Conservation (phyloP, 2,888 invertebrate species). For the Entomobrya multifasciata region DNA sequence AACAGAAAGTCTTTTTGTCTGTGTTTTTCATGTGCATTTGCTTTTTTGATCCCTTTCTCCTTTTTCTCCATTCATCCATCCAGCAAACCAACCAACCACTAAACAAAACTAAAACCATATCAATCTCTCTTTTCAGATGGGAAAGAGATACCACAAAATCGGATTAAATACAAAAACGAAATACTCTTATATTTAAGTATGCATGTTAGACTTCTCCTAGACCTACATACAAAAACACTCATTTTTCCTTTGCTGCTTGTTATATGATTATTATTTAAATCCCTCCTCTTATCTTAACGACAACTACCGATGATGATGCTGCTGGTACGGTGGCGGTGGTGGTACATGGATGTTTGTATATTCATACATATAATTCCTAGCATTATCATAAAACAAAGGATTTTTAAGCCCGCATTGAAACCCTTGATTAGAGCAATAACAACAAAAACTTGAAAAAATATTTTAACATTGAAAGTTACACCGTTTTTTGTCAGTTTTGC, state of each 20-base stretch:
- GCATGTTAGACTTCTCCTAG: background rate
- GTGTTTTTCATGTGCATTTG: background rate
- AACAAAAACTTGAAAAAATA: too few species aligned
- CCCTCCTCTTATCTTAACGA: slow-evolving; percentile 51
- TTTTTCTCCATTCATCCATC: slow-evolving; percentile 30
- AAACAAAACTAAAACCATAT: slow-evolving; percentile 73
- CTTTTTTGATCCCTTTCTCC: slow-evolving; percentile 67
- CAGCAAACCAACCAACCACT: background rate
- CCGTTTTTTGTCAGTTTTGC: too few species aligned
- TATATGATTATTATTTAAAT: slow-evolving; percentile 46
- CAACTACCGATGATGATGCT: too few species aligned
- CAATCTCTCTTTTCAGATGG: slow-evolving; percentile 78
- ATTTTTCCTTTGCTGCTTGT: slow-evolving; percentile 18
- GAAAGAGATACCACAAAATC: slow-evolving; percentile 79
- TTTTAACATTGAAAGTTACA: too few species aligned
- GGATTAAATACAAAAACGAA: slow-evolving; percentile 80
- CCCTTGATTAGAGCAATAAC: too few species aligned
- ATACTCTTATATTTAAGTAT: background rate
- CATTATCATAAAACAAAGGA: too few species aligned
- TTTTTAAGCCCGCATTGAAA: too few species aligned
- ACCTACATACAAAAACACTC: slow-evolving; percentile 63
- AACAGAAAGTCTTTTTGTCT: background rate
- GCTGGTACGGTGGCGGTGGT: too few species aligned
- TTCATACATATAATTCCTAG: too few species aligned
- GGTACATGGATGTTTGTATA: too few species aligned